phyloP scores from a whole-genome alignment of 2,888 invertebrate species.

The Deilephila elpenor region DNA sequence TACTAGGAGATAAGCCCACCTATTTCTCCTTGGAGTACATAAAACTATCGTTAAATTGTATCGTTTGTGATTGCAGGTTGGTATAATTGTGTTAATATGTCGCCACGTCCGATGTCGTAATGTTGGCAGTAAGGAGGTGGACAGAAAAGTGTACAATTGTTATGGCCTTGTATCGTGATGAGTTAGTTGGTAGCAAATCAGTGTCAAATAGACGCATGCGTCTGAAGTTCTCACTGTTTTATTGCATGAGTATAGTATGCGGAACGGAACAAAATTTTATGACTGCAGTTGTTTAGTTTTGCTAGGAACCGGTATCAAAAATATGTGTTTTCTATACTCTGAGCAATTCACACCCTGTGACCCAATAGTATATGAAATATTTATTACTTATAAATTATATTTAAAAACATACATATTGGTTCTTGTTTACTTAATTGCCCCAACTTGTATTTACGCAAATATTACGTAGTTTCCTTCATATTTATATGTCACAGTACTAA shows the following conservation, averaged over 20 bases:
- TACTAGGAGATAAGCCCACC: neutral
- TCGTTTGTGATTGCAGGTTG: neutral
- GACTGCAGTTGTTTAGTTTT: too few relatives aligned
- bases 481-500: neutral
- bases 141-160: conserved; percentile 21
- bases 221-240: too few relatives aligned
- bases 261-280: too few relatives aligned
- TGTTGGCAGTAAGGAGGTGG: conserved; percentile 9
- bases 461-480: neutral
- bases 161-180: conserved; percentile 5
- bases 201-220: neutral
- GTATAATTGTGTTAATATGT: conserved; percentile 8
- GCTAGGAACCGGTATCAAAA: too few relatives aligned
- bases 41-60: neutral
- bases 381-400: too few relatives aligned
- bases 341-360: too few relatives aligned
- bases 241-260: too few relatives aligned
- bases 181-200: neutral
- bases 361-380: too few relatives aligned
- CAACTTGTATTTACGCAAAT: neutral
- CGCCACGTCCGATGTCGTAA: conserved; percentile 9
- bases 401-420: too few relatives aligned
- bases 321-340: too few relatives aligned
- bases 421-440: too few relatives aligned
- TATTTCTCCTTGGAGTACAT: neutral